Percentiles rank a stretch among this genome's conserved stretches.
phyloP scores from a whole-genome alignment of 1,140 invertebrate genomes.

The Macrosteles quadrilineatus region DNA sequence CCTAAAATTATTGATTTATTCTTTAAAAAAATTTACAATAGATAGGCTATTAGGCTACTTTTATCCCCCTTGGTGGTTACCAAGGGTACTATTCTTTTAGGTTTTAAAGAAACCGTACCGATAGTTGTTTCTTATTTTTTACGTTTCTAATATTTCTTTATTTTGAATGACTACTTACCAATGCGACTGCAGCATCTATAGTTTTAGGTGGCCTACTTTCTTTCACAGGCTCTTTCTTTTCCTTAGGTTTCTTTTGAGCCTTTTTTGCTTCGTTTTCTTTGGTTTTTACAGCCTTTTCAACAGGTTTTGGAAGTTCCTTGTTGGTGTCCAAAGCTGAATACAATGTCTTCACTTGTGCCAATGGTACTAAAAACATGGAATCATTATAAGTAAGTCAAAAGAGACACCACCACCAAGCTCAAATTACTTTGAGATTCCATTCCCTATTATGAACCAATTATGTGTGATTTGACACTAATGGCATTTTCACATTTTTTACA shows the following conservation, averaged over 20 bases:
- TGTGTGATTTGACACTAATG: neutral
- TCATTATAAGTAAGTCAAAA: conserved; percentile 22
- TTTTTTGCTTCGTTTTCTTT: conserved; percentile 55
- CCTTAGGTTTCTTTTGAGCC: conserved; percentile 48
- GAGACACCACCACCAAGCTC: conserved; percentile 10
- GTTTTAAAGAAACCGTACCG: no score
- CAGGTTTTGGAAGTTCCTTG: conserved; percentile 52
- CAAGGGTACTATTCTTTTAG: no score
- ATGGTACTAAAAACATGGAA: conserved; percentile 49
- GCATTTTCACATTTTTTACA: neutral
- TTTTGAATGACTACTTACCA: conserved; percentile 54
- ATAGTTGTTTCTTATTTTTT: no score
- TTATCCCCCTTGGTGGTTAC: no score
- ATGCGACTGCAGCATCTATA: conserved; percentile 64
- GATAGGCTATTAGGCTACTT: no score
- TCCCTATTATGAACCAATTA: neutral
- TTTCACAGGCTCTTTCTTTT: conserved; percentile 50
- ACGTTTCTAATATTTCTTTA: no score
- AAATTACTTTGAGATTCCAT: neutral
- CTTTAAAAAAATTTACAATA: no score
- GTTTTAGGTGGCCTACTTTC: conserved; percentile 62
- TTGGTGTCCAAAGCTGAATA: conserved; percentile 52
- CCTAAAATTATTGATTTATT: no score
- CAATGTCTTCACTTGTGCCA: conserved; percentile 53
- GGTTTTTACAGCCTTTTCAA: conserved; percentile 49